Evolutionary conservation across 92 coral and sea anemone species (phyloP), one percentile per base, ranked within the genome.

Genomic region (Epizoanthus illoricatus): DNA sequence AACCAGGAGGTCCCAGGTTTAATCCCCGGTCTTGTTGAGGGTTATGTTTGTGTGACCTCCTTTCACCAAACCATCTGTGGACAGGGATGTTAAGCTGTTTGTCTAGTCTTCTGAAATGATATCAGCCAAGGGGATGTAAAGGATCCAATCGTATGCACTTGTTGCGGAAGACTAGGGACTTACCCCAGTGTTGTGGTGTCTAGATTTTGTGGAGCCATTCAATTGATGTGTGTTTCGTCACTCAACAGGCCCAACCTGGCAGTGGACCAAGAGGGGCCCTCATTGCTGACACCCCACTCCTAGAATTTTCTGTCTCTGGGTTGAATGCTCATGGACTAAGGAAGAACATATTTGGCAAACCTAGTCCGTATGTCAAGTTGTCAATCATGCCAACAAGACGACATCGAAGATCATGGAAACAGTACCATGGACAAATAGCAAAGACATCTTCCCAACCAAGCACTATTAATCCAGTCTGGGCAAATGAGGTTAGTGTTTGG

Each of bases 341-440:
- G 86, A 94, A 94, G 75, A 91, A 90, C 57, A 87, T 97, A 43
- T 97, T 97, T 87, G 98, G 99, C 73, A 92, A 90, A 73, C 99
- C 99, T n/a, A 91, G 97, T 79, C 99, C 99, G 0, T 94, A 97
- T 80, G 98, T 97, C 20, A 97, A 97, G 86, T 86, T 97, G 79
- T 91, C 95, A 45, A 90, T 97, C 79, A 92, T 92, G 85, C 99
- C 99, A 54, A 89, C 94, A 24, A 81, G 98, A 24, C 81, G 97
- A 24, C 99, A 97, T 76, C 90, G 92, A 19, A 82, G 93, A 69
- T 94, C 98, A 33, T 97, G 99, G 99, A 94, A 94, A 60, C 95
- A 87, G 73, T 95, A 97, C 79, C 99, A 97, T 85, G 99, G 99
- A 5, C 94, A 84, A 81, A 92, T 97, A 84, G 99, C 97, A 15